Conservation (phyloP, 1,140 invertebrate genomes). For the Eufriesea mexicana region DNA sequence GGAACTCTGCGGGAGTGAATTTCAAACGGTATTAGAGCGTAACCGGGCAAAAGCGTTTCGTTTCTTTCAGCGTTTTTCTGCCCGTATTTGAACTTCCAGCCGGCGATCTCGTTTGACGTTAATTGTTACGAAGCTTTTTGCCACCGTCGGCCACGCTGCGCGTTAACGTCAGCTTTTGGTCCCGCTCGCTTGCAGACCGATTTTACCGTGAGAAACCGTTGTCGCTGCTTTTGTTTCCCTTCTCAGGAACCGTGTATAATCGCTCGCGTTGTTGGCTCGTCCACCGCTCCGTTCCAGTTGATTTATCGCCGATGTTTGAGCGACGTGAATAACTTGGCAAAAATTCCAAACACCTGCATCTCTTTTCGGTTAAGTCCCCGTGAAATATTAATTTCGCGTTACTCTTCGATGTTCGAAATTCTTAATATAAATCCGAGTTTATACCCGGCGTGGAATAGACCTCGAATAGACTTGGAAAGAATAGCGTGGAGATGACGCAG, state of each 20-base stretch:
- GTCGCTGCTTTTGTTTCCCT: neutral
- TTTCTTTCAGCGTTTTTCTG: slow-evolving; percentile 36
- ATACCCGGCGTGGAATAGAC: no score
- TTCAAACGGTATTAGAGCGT: slow-evolving; percentile 50
- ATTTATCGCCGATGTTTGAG: no score
- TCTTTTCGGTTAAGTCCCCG: no score
- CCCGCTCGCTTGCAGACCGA: neutral
- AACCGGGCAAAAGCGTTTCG: slow-evolving; percentile 9
- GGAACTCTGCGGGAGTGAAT: slow-evolving; percentile 31
- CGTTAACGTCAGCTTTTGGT: slow-evolving; percentile 13
- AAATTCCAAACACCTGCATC: no score
- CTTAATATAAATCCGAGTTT: no score
- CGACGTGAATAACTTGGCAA: no score
- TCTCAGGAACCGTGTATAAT: neutral
- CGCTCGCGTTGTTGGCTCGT: neutral
- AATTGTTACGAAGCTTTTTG: slow-evolving; percentile 47
- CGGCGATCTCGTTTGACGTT: slow-evolving; percentile 25
- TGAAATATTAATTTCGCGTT: no score
- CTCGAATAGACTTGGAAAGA: no score
- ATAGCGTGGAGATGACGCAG: neutral
- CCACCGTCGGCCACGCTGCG: neutral
- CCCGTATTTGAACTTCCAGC: slow-evolving; percentile 34
- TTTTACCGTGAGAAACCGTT: neutral
- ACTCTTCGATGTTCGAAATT: no score
- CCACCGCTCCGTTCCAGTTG: no score